Conservation (phyloP, 2,797 vertebrate species). For the Schizopygopsis malacanthus region DNA sequence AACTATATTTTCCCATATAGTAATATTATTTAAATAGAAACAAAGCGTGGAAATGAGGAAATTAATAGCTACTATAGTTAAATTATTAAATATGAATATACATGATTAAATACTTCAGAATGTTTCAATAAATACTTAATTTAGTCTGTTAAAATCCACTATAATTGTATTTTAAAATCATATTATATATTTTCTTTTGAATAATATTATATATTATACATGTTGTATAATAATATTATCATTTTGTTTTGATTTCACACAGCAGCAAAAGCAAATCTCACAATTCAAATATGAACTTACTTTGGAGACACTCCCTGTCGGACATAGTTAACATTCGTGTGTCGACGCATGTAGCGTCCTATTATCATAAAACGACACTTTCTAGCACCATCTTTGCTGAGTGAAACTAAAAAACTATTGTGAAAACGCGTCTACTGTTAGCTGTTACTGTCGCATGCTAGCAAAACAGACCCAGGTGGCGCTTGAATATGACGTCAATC, state of each 20-base stretch:
- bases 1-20: background rate
- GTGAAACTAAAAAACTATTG: background rate
- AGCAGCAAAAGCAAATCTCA: background rate
- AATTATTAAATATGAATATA: background rate
- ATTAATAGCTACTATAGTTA: background rate
- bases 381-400: background rate
- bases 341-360: slow-evolving; percentile 37
- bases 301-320: background rate
- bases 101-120: background rate
- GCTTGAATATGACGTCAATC: slow-evolving; percentile 38
- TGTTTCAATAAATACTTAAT: background rate
- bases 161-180: background rate
- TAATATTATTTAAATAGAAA: background rate
- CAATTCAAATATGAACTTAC: slow-evolving; percentile 61
- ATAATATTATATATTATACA: too few species aligned
- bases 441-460: background rate
- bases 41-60: background rate
- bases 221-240: background rate
- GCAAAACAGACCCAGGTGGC: slow-evolving; percentile 1
- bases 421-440: background rate
- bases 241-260: background rate
- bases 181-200: background rate
- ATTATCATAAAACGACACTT: background rate
- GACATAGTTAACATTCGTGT: slow-evolving; percentile 54
- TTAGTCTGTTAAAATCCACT: background rate